phyloP scores from a whole-genome alignment of 2,888 invertebrate species.

The Enoplolaimus lenunculus region DNA sequence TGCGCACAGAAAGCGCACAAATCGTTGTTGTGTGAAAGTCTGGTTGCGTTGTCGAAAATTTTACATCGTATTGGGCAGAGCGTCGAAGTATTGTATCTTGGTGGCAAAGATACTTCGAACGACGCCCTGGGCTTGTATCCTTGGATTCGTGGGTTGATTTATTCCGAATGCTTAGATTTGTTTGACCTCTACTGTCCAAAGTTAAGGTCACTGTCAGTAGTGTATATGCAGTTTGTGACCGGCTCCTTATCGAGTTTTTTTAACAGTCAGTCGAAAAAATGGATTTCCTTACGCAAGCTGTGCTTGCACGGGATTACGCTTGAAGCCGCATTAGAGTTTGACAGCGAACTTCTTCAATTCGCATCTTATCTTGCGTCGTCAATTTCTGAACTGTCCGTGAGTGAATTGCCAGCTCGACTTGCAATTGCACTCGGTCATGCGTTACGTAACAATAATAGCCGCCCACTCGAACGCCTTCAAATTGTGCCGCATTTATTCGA shows the following conservation, averaged over 20 bases:
- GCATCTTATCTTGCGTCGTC: neutral
- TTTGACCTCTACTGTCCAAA: neutral
- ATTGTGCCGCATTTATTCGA: neutral
- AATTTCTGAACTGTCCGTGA: neutral
- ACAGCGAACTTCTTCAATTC: neutral
- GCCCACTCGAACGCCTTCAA: neutral
- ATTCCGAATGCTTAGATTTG: neutral
- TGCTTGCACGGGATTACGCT: neutral
- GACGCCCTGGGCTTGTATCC: neutral
- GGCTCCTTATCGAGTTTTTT: neutral
- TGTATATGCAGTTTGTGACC: neutral
- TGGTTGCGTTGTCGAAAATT: neutral
- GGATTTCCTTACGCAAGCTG: neutral
- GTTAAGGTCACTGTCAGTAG: neutral
- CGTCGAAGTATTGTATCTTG: neutral
- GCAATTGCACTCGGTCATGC: neutral
- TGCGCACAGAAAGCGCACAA: neutral
- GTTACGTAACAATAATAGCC: neutral
- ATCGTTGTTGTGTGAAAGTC: neutral
- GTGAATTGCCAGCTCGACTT: neutral
- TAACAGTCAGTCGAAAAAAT: neutral
- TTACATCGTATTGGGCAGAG: neutral
- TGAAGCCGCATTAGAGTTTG: neutral
- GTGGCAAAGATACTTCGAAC: neutral
- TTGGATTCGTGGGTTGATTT: neutral